Base-by-base conservation (phyloP, 2,888 invertebrate species). In the Mechanitis messenoides region DNA sequence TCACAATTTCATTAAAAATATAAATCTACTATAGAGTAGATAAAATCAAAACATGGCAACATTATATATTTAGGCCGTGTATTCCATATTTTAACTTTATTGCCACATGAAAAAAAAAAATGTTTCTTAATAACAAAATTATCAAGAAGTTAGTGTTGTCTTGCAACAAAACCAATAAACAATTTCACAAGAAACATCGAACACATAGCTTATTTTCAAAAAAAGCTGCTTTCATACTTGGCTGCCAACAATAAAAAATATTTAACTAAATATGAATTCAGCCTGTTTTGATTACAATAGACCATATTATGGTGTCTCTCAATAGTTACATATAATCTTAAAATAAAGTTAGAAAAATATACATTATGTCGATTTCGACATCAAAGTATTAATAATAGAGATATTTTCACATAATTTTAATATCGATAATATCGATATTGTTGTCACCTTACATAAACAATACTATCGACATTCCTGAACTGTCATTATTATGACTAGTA, bases 1-100 rank as follows among this genome's bases (percentile, higher is more conserved):
- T 79, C 74, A 77, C 74, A 79, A 80, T 77, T 79, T 75, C 78
- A 81, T 74, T 35, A 20, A 74, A 71, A 69, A 74, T 74, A 72
- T 71, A 75, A 73, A 66, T 72, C 70, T 71, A 69, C 68, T 70
- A 64, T 71, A 70, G 69, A 70, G 68, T 66, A 73, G 65, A 62
- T 58, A 67, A 64, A 65, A 76, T 78, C 74, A 80, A 20, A 20
- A 79, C 80, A 87, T 86, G 85, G 85, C 87, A 83, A 80, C 79
- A 71, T 76, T 77, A 68, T 69, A 62, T 55, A 5, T 3, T 35
- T 35, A 35, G 35, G 35, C 35, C 20, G 20, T 20, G 20, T 20
- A 20, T 20, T 20, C 20, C 35, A 35, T 42, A 42, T 9, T 9
- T 42, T 9, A 42, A 9, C 7, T 42, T 42, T 3, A 42, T 42